Base-by-base conservation (phyloP, 2,888 invertebrate species). In the Drosophila histrio region DNA sequence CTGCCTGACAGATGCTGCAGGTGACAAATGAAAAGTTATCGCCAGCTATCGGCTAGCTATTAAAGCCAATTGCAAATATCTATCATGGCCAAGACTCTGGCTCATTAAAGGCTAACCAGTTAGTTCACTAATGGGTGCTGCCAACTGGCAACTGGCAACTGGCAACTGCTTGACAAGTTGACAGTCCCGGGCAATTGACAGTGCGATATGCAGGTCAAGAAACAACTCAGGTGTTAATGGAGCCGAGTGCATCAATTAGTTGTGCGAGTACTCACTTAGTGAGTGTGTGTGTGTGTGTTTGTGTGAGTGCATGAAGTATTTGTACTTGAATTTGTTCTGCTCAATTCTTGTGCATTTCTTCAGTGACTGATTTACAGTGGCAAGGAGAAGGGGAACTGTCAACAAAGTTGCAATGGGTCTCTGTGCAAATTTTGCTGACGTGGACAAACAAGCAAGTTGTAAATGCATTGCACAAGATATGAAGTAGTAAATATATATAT, bases 391-490 rank as follows among this genome's bases (percentile, higher is more conserved):
- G 47, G 22, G 15, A 24, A 17, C 21, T 22, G 11, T 32, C 47
- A 59, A 54, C 34, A 59, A 52, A 64, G 49, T 46, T 54, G 41
- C 32, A 39, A 28, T 46, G 39, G 21, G 38, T 50, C 38, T 36
- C 19, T 49, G 58, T 64, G 46, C 7, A 65, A 69, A 65, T 65
- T 50, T 41, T 38, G 69, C 58, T 70, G 70, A 69, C 54, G 64
- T 59, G 64, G 15, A 47, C 56, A 70, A 70, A 66, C 67, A 72
- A 54, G 53, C 49, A 73, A 67, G 63, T 77, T 69, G 68, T 72
- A 64, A 79, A 77, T 74, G 72, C 69, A 56, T 69, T 74, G 61
- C 69, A 69, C 52, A 69, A 72, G 64, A 77, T 71, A 60, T 71
- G 53, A 79, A 75, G 60, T 71, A 66, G 56, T 63, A 63, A 59